These are phyloP conservation scores for Aplocera efformata DNA, from an alignment of 2,888 invertebrate genomes.

Conservation along the genomic window DNA sequence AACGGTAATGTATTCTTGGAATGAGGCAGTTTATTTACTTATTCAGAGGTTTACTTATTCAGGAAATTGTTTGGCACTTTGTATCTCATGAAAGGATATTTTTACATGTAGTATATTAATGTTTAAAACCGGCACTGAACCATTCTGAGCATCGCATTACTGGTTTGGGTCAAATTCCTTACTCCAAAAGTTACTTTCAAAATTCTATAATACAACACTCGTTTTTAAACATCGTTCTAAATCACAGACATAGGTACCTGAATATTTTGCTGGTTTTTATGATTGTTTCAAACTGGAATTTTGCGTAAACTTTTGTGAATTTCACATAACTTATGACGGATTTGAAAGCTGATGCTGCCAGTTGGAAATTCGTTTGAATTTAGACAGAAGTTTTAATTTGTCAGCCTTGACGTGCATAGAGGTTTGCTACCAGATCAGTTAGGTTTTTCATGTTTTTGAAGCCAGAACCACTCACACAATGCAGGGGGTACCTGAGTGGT, in stretches of 20 bases:
- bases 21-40: too few relatives aligned
- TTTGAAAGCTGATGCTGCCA: constrained; percentile 31
- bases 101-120: too few relatives aligned
- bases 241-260: constrained; percentile 27
- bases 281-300: constrained; percentile 36
- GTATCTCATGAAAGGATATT: too few relatives aligned
- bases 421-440: constrained; percentile 5
- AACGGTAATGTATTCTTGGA: too few relatives aligned
- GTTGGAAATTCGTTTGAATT: constrained; percentile 39
- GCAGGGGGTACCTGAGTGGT: too few relatives aligned
- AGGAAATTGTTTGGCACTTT: too few relatives aligned
- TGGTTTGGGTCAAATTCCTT: constrained; percentile 43
- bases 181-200: constrained; percentile 1
- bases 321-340: constrained; percentile 24
- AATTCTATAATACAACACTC: constrained; percentile 1
- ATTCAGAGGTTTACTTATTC: too few relatives aligned
- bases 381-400: constrained; percentile 25
- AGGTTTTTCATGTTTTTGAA: too few relatives aligned
- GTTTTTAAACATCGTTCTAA: neutral
- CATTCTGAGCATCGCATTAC: neutral
- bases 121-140: too few relatives aligned
- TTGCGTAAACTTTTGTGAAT: constrained; percentile 28
- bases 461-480: too few relatives aligned
- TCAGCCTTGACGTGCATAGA: constrained; percentile 20
- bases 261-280: constrained; percentile 19